Conservation (phyloP, 2,888 invertebrate species). For the Epinotia ramella region DNA sequence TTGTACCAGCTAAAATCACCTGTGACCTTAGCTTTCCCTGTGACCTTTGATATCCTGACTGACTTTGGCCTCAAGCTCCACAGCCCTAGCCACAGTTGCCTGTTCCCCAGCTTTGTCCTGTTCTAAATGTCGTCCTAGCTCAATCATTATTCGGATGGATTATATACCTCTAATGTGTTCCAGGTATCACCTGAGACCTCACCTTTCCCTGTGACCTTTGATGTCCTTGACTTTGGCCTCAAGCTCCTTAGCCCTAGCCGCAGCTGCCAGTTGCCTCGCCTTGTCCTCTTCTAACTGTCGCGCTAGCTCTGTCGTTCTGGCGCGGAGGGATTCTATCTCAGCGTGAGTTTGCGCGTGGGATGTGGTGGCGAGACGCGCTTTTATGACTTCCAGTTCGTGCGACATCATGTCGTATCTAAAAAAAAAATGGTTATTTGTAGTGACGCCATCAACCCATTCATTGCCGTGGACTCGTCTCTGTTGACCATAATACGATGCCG, state of each 20-base stretch:
- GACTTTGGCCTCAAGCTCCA: conserved; percentile 90
- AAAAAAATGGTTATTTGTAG: too few species aligned
- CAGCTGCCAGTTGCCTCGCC: conserved; percentile 79
- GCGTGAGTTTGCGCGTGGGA: conserved; percentile 91
- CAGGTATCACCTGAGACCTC: conserved; percentile 60
- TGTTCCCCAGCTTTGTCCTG: conserved; percentile 81
- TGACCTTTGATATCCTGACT: conserved; percentile 87
- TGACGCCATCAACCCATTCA: too few species aligned
- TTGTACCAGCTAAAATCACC: too few species aligned
- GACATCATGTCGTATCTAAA: conserved; percentile 85
- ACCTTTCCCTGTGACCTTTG: conserved; percentile 90
- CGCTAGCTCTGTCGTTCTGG: conserved; percentile 73
- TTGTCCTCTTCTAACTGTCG: conserved; percentile 71
- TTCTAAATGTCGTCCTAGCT: conserved; percentile 56
- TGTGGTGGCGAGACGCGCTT: conserved; percentile 89
- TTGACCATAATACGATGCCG: too few species aligned
- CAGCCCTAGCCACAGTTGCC: conserved; percentile 81
- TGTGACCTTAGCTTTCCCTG: conserved; percentile 66
- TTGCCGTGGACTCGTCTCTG: too few species aligned
- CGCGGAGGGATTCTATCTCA: conserved; percentile 87
- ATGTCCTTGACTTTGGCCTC: conserved; percentile 92
- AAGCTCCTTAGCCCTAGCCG: conserved; percentile 86
- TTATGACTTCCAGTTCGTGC: conserved; percentile 89
- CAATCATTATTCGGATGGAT: conserved; percentile 69
- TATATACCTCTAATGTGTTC: neutral